Evolutionary conservation across 2,888 invertebrate species (phyloP).

Genomic region (Laspeyria flexula): DNA sequence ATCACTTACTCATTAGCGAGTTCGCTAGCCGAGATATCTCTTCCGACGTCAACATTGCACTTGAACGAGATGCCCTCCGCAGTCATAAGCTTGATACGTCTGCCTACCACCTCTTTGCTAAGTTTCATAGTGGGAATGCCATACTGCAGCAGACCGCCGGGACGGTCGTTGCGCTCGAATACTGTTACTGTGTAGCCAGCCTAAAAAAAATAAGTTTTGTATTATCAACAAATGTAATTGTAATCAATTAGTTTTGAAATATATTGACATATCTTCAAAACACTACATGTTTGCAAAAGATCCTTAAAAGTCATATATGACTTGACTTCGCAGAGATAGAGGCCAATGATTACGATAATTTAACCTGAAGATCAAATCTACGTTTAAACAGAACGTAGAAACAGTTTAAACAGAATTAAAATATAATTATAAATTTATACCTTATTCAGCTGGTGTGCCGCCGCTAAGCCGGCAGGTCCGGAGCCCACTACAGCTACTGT

Average conservation of each 20-base stretch:
- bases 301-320: too few species aligned
- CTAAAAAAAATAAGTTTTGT: slow-evolving; percentile 55
- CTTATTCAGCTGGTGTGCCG: slow-evolving; percentile 98
- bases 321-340: too few species aligned
- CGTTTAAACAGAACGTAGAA: too few species aligned
- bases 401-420: too few species aligned
- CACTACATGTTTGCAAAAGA: too few species aligned
- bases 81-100: slow-evolving; percentile 94
- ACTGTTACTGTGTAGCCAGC: slow-evolving; percentile 98
- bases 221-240: too few species aligned
- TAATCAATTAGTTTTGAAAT: too few species aligned
- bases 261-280: too few species aligned
- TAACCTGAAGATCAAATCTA: too few species aligned
- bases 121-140: slow-evolving; percentile 99
- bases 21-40: slow-evolving; percentile 93
- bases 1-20: slow-evolving; percentile 86
- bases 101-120: slow-evolving; percentile 96
- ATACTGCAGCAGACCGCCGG: slow-evolving; percentile 98
- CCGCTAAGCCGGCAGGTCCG: slow-evolving; percentile 97
- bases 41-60: slow-evolving; percentile 95
- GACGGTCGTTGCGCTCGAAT: slow-evolving; percentile 97
- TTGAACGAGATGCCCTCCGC: slow-evolving; percentile 97
- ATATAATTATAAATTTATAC: slow-evolving; percentile 44
- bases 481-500: slow-evolving; percentile 96
- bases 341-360: too few species aligned